phyloP scores from a whole-genome alignment of 2,888 invertebrate genomes.

The Ennomos fuscantarius region DNA sequence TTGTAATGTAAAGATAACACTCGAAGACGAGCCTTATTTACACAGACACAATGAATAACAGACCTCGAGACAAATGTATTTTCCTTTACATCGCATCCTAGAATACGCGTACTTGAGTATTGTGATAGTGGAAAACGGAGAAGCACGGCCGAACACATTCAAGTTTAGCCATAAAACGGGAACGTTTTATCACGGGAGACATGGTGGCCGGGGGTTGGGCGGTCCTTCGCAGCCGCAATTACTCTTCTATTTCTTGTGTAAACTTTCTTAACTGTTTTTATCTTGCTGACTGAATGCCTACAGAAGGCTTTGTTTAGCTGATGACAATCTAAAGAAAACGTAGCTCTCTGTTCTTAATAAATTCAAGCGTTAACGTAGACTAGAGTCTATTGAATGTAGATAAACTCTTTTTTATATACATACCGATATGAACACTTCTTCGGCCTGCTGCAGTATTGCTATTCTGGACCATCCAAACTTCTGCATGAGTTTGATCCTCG shows the following conservation, averaged over 20 bases:
- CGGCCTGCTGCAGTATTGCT: slow-evolving; percentile 98
- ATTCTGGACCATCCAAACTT: slow-evolving; percentile 99
- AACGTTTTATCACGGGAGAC: slow-evolving; percentile 52
- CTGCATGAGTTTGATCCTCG: slow-evolving; percentile 97
- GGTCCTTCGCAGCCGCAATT: slow-evolving; percentile 50
- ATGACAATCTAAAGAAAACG: no score
- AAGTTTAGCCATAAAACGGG: slow-evolving; percentile 53
- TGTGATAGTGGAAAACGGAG: slow-evolving; percentile 38
- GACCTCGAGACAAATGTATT: slow-evolving; percentile 35
- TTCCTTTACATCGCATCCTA: slow-evolving; percentile 42
- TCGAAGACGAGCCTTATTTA: slow-evolving; percentile 33
- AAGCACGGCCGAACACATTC: slow-evolving; percentile 45
- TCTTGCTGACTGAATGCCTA: slow-evolving; percentile 25
- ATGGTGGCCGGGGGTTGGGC: slow-evolving; percentile 40
- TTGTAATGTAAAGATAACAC: slow-evolving; percentile 60
- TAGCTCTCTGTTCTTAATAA: no score
- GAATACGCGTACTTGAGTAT: slow-evolving; percentile 43
- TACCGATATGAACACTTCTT: slow-evolving; percentile 98
- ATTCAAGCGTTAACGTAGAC: no score
- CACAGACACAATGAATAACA: slow-evolving; percentile 37
- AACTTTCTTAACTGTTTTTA: slow-evolving; percentile 46
- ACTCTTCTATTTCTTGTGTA: slow-evolving; percentile 55
- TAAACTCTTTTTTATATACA: slow-evolving; percentile 51
- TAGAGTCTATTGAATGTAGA: no score
- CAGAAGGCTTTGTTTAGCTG: slow-evolving; percentile 13